Percentiles rank a stretch among this genome's conserved stretches.
Evolutionary conservation across 1,140 invertebrate genomes (phyloP).

Genomic region (Pristionchus pacificus): DNA sequence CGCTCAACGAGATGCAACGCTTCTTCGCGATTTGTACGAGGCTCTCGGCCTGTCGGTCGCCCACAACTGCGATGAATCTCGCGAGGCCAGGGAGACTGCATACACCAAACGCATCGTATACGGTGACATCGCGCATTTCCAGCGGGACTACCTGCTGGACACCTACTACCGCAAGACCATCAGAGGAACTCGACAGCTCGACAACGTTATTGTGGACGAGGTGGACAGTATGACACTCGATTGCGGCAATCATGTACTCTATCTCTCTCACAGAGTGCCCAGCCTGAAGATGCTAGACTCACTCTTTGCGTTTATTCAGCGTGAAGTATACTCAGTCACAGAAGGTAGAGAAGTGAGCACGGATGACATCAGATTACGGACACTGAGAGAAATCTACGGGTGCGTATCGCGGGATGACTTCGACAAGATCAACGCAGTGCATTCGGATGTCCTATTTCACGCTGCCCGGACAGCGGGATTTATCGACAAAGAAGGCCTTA

Average conservation of each 20-base stretch:
- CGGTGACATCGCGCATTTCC: slow-evolving; percentile 10
- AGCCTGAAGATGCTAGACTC: slow-evolving; percentile 8
- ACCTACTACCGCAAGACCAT: slow-evolving; percentile 14
- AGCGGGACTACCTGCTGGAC: slow-evolving; percentile 14
- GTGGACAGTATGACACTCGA: slow-evolving; percentile 24
- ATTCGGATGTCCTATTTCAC: no score
- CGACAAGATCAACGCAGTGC: no score
- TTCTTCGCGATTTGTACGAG: slow-evolving; percentile 11
- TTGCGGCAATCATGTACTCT: slow-evolving; percentile 14
- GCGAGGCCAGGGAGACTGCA: slow-evolving; percentile 2
- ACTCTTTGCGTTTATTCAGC: slow-evolving; percentile 12
- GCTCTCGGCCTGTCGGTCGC: slow-evolving; percentile 9
- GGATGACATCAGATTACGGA: no score
- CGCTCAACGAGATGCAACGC: slow-evolving; percentile 22
- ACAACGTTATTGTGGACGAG: slow-evolving; percentile 21
- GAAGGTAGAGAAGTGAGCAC: no score
- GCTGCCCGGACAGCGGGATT: no score
- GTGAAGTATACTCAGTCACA: neutral
- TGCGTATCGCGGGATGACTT: no score
- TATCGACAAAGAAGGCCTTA: slow-evolving; percentile 10
- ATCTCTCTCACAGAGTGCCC: slow-evolving; percentile 10
- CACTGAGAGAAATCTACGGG: no score
- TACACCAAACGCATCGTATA: slow-evolving; percentile 13
- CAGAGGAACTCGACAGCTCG: neutral
- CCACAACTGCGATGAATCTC: slow-evolving; percentile 14